These are phyloP conservation scores for Peromyscus attwateri DNA, from an alignment of 2,797 vertebrate species.

Conservation along the genomic window DNA sequence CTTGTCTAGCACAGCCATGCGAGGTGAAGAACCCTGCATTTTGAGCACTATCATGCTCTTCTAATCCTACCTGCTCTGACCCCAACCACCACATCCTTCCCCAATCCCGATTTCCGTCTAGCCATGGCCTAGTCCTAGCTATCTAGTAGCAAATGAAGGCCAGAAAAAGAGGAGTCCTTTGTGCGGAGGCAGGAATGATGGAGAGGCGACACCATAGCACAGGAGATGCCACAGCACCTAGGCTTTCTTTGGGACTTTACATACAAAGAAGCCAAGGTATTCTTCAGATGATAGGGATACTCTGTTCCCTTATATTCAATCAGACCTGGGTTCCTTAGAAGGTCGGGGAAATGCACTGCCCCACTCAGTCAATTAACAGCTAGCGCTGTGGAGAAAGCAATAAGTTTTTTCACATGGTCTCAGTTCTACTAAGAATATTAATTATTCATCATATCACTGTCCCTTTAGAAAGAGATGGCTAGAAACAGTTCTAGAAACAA, in stretches of 20 bases:
- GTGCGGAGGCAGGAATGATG: not conserved
- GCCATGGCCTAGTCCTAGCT: not conserved
- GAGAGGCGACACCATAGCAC: not conserved
- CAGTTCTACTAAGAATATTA: slow-evolving; percentile 15
- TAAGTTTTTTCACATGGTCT: not conserved
- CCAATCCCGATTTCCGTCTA: not conserved
- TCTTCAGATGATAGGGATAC: not conserved
- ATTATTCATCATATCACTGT: not conserved
- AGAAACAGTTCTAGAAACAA: slow-evolving; percentile 54
- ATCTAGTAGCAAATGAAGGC: not conserved
- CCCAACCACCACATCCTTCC: not conserved
- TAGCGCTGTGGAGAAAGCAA: not conserved
- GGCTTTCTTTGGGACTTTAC: not conserved
- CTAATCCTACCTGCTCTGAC: not conserved
- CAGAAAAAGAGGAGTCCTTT: not conserved
- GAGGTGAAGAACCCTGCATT: not conserved
- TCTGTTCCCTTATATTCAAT: not conserved
- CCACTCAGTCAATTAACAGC: slow-evolving; percentile 15
- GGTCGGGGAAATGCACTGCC: not conserved
- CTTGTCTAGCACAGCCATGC: not conserved
- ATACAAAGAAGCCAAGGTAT: slow-evolving; percentile 4
- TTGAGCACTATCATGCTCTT: not conserved
- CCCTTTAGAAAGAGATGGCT: slow-evolving; percentile 52
- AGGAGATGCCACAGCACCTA: not conserved
- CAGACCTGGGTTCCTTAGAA: not conserved